Evolutionary conservation across 2,113 vertebrate genomes (phyloP), one percentile per base, ranked within the genome.

Genomic region (Corapipo altera): DNA sequence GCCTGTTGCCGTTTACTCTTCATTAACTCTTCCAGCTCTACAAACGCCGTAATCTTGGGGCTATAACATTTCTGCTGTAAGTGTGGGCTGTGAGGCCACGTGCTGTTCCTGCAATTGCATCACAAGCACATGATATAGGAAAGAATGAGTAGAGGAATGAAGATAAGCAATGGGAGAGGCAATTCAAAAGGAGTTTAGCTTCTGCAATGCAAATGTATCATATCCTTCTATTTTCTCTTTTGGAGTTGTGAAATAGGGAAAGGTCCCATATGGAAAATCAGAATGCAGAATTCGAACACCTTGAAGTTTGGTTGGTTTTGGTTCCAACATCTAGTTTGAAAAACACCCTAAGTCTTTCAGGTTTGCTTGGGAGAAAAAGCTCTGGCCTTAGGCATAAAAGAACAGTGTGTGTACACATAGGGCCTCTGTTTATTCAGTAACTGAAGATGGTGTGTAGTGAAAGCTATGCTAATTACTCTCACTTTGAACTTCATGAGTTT

Each of bases 1-100:
- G 67, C 93, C 33, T 67, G 43, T 73, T 83, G 72, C 85, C 75
- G n/a, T 91, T 95, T 94, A 93, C 35, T 82, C 84, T 91, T 82
- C 43, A 33, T 95, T 96, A 96, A 96, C 96, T 82, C 85, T 91
- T 97, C 70, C 88, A 77, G 74, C 43, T 90, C 85, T 77, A 62
- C 57, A 88, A 85, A 64, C 39, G 62, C 41, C 2, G 2, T 79
- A 85, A 64, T 69, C 73, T 62, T 44, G 44, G 32, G n/a, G 61
- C 66, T 61, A 18, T 64, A 92, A 57, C 15, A 26, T 72, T 87
- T 76, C 87, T 87, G 30, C 84, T 69, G 13, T 41, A 24, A 76
- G 23, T 30, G 8, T 43, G 59, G 51, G 21, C 24, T 79, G 9
- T 27, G 37, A 84, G 88, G 39, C 81, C 91, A 89, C 6, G 5